A percentile compares a stretch with the other conserved stretches of the same genome.
phyloP scores from a whole-genome alignment of 2,888 invertebrate species.

The Acleris cristana region DNA sequence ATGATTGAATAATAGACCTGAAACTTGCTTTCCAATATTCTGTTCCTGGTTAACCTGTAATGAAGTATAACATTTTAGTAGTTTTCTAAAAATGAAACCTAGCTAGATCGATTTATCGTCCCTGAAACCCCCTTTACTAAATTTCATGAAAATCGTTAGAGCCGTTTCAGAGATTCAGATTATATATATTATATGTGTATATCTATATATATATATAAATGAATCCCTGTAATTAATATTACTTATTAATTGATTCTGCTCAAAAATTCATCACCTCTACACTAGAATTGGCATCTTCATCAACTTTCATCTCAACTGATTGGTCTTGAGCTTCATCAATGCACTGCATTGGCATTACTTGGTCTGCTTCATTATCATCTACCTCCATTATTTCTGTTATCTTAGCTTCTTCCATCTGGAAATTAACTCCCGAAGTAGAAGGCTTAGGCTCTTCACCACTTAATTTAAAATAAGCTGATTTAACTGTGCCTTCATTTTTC shows the following conservation, averaged over 20 bases:
- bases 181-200: too few species aligned
- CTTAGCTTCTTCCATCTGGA: constrained; percentile 18
- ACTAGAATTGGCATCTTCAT: constrained; percentile 43
- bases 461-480: constrained; percentile 65
- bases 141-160: too few species aligned
- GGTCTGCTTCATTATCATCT: constrained; percentile 33
- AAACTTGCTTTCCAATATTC: constrained; percentile 48
- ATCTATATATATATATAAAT: too few species aligned
- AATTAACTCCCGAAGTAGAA: constrained; percentile 19
- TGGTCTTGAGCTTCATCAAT: constrained; percentile 8
- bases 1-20: constrained; percentile 63
- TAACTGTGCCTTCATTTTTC: constrained; percentile 54
- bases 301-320: constrained; percentile 37
- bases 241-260: too few species aligned
- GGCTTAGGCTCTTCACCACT: constrained; percentile 34
- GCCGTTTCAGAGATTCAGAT: too few species aligned
- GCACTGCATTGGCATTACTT: constrained; percentile 6
- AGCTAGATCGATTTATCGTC: too few species aligned
- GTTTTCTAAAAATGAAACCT: too few species aligned
- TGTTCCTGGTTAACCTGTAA: constrained; percentile 34
- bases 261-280: constrained; percentile 42
- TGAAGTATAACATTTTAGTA: neutral
- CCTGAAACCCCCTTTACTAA: too few species aligned
- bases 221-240: too few species aligned
- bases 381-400: constrained; percentile 24